Percentiles rank a stretch among this genome's conserved stretches.
Conservation (phyloP, 2,113 vertebrate species). For the Diglossa brunneiventris region DNA sequence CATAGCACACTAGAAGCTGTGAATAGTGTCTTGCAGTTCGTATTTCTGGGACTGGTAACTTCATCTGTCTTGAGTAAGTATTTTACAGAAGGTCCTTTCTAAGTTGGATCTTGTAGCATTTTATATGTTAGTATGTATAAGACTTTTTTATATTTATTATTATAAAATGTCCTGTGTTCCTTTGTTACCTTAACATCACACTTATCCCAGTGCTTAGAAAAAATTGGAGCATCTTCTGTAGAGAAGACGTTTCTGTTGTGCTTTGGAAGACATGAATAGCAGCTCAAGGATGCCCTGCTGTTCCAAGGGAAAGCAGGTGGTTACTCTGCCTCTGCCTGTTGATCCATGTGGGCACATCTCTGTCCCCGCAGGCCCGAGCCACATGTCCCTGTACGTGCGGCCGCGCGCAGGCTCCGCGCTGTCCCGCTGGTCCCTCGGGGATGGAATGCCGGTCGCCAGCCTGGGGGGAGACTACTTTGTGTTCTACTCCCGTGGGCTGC, state of each 20-base stretch:
- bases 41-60: not conserved
- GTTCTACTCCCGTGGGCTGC: conserved; percentile 90
- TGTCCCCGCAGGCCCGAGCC: conserved; percentile 84
- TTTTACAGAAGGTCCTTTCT: not conserved
- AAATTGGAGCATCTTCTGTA: not conserved
- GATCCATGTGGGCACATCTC: not conserved
- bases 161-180: not conserved
- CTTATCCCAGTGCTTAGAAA: not conserved
- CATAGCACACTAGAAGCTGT: not conserved
- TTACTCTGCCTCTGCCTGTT: not conserved
- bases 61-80: not conserved
- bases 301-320: rapidly evolving
- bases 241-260: not conserved
- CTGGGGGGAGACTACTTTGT: conserved; percentile 89
- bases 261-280: rapidly evolving
- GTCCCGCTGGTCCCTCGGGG: conserved; percentile 88
- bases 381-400: conserved; percentile 90
- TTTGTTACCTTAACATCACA: not conserved
- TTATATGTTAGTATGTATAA: not conserved
- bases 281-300: not conserved
- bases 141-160: not conserved
- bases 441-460: conserved; percentile 81
- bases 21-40: not conserved
- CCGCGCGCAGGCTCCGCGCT: conserved; percentile 77
- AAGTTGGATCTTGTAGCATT: not conserved